Conservation (phyloP, 64 coral and sea anemone species). For the Porites australiensis region DNA sequence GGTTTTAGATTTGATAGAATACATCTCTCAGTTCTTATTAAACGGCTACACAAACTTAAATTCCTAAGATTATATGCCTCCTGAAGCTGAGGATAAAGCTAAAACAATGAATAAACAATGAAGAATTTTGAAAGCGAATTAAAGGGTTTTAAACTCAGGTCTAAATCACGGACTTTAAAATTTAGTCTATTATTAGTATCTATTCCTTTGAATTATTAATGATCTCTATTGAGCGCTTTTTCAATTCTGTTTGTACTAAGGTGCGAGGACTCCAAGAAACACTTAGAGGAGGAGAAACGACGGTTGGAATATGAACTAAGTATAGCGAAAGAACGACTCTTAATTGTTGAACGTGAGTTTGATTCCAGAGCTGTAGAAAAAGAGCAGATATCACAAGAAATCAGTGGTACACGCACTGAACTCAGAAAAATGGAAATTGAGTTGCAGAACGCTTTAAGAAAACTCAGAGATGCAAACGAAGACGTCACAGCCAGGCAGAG, state of each 20-base stretch:
- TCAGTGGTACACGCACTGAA: slow-evolving; percentile 32
- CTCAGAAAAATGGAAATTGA: slow-evolving; percentile 71
- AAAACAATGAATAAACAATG: too few relatives aligned
- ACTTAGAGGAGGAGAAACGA: slow-evolving; percentile 30
- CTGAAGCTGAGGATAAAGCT: too few relatives aligned
- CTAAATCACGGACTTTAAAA: too few relatives aligned
- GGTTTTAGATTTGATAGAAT: too few relatives aligned
- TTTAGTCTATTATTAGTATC: too few relatives aligned
- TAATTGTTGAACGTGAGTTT: slow-evolving; percentile 35
- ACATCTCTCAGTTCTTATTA: too few relatives aligned
- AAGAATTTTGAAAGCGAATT: too few relatives aligned
- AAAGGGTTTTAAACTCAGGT: too few relatives aligned
- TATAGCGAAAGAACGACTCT: slow-evolving; percentile 59
- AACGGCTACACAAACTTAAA: too few relatives aligned
- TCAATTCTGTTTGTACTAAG: neutral
- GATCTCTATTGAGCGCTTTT: neutral
- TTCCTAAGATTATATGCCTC: too few relatives aligned
- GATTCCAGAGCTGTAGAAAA: slow-evolving; percentile 31
- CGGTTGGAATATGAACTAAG: slow-evolving; percentile 61
- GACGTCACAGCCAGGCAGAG: slow-evolving; percentile 58
- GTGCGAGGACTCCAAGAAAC: neutral
- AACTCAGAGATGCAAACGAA: slow-evolving; percentile 61
- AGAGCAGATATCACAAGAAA: slow-evolving; percentile 34
- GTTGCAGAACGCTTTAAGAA: slow-evolving; percentile 38
- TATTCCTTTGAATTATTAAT: too few relatives aligned